Conservation (phyloP, 1,140 invertebrate genomes). For the Aplysia californica region DNA sequence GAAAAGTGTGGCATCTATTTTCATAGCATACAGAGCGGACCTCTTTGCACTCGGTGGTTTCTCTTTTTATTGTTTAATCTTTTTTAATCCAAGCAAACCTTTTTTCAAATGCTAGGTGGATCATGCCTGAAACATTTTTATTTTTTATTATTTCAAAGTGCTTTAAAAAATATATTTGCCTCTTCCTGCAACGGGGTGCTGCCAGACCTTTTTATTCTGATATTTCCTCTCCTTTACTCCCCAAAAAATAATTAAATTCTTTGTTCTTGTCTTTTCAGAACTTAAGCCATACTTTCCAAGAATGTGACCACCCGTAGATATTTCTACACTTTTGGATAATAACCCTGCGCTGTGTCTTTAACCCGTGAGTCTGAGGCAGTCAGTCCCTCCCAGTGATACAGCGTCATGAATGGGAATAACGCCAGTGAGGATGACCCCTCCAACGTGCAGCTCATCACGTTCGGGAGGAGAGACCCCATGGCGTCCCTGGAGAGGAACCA, state of each 20-base stretch:
- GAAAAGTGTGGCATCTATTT: too few species aligned
- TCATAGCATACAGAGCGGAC: too few species aligned
- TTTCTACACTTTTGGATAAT: not conserved
- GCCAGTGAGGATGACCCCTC: not conserved
- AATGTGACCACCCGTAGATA: not conserved
- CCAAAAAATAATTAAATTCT: not conserved
- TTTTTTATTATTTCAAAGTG: not conserved
- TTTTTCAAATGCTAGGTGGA: not conserved
- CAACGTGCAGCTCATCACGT: slow-evolving; percentile 13
- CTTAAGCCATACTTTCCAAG: not conserved
- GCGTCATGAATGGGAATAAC: not conserved
- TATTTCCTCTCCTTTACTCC: not conserved
- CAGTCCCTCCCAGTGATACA: not conserved
- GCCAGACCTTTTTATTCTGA: not conserved
- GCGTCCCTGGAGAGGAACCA: not conserved
- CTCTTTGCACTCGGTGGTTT: too few species aligned
- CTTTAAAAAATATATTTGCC: not conserved
- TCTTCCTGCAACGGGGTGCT: not conserved
- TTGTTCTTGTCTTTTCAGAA: not conserved
- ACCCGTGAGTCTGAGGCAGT: not conserved
- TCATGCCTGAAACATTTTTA: not conserved
- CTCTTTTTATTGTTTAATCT: too few species aligned
- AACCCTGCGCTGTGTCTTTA: not conserved
- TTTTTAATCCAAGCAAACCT: too few species aligned
- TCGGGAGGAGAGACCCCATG: not conserved